Conservation (phyloP, 2,888 invertebrate genomes). For the Odontomyia ornata region DNA sequence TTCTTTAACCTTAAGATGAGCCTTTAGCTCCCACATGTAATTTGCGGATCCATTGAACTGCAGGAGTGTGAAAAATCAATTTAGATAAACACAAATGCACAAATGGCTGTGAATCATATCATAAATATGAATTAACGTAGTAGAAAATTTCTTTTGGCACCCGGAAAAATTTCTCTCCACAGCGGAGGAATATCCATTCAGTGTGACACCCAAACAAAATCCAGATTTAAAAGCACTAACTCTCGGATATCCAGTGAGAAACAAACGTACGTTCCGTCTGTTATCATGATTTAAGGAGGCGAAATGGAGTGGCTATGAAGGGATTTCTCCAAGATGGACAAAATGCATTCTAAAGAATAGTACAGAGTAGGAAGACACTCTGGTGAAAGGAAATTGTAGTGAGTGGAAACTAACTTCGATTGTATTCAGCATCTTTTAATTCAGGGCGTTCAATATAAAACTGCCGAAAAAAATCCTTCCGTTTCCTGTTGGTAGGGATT, state of each 20-base stretch:
- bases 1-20: constrained; percentile 50
- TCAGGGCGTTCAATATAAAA: too few species aligned
- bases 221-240: background rate
- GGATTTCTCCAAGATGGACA: too few species aligned
- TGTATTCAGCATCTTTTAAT: too few species aligned
- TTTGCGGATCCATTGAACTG: constrained; percentile 65
- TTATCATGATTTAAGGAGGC: background rate
- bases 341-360: too few species aligned
- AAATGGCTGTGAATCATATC: constrained; percentile 46
- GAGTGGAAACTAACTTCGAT: too few species aligned
- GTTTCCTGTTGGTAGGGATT: constrained; percentile 22
- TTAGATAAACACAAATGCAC: constrained; percentile 62
- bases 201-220: constrained; percentile 32
- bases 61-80: constrained; percentile 65
- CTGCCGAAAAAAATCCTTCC: too few species aligned
- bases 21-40: constrained; percentile 64
- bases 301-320: background rate
- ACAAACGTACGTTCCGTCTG: background rate
- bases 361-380: too few species aligned
- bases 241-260: constrained; percentile 2
- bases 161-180: background rate
- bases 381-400: too few species aligned
- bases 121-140: constrained; percentile 65
- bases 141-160: constrained; percentile 58
- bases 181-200: constrained; percentile 4